Evolutionary conservation across 2,888 invertebrate species (phyloP), one percentile per base, ranked within the genome.

Genomic region (Plebejus argus): DNA sequence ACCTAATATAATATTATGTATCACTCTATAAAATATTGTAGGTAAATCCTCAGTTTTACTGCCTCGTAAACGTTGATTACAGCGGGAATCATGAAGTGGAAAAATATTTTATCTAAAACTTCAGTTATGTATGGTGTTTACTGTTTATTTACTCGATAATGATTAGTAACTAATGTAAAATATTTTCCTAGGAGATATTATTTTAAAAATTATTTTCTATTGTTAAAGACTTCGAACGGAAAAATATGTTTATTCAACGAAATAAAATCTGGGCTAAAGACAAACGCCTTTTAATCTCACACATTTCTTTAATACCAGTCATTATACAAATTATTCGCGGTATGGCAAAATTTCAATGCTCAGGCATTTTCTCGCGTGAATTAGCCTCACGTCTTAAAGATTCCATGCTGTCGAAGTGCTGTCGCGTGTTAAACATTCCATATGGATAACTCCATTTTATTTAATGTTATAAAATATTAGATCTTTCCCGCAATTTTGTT

Each of bases 281-380:
- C 23, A 58, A 58, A 58, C n/a, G n/a, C 58, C 58, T 58, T 58
- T 23, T 20, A 20, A 58, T 20, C 20, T 20, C n/a, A 20, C 58
- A 58, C 20, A 58, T 58, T 23, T 58, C 58, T 58, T 23, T 58
- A 56, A 7, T 56, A 23, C 23, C 20, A 20, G 20, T 20, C 58
- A 58, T 58, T 20, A 61, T 8, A 61, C 61, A 1, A 58, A 61
- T 23, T 61, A 61, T 61, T 61, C 23, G 61, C 4, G 23, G 61
- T 81, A 82, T 82, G 81, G 78, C 79, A 81, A 83, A 83, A 89
- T 89, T 89, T 84, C 86, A 84, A 84, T 83, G 84, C 86, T 84
- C 81, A 85, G 83, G 88, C 89, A 90, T 91, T 91, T 89, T 87
- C 87, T 86, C 90, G 91, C 90, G 86, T 90, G 90, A 90, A 91